Evolutionary conservation across 2,797 vertebrate species (phyloP).

Genomic region (Notolepis coatsorum): DNA sequence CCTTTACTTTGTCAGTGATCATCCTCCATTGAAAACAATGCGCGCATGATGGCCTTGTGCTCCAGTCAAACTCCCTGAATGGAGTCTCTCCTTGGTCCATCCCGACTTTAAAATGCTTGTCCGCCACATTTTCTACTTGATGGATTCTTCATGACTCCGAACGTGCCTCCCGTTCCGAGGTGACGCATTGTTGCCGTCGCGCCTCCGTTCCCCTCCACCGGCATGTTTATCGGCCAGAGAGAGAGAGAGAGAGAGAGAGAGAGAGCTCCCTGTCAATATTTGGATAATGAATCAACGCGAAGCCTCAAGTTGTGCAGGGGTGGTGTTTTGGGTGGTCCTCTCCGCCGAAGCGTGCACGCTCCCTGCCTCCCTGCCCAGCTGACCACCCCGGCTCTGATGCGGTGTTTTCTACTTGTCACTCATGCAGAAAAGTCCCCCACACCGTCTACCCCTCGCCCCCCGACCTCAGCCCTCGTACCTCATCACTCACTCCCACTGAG

Average conservation of each 20-base stretch:
- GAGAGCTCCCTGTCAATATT: constrained; percentile 57
- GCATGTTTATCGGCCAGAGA: constrained; percentile 40
- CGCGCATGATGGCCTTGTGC: not conserved
- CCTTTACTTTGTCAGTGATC: not conserved
- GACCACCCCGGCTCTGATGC: constrained; percentile 77
- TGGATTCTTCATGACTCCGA: constrained; percentile 20
- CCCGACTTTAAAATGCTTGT: not conserved
- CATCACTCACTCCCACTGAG: constrained; percentile 33
- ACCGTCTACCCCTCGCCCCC: constrained; percentile 45
- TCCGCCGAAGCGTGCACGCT: constrained; percentile 52
- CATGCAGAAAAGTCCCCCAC: constrained; percentile 67
- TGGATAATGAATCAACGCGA: constrained; percentile 66
- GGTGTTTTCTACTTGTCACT: constrained; percentile 74
- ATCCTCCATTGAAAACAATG: not conserved
- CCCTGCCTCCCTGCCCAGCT: constrained; percentile 59
- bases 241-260: constrained; percentile 7
- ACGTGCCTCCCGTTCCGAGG: constrained; percentile 21
- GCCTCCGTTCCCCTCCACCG: constrained; percentile 39
- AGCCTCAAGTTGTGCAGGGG: constrained; percentile 66
- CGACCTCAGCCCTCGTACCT: constrained; percentile 59
- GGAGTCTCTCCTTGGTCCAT: not conserved
- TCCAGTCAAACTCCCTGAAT: not conserved
- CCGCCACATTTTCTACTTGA: not conserved
- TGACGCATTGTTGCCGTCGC: constrained; percentile 25
- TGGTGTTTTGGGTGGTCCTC: constrained; percentile 81